Evolutionary conservation across 92 coral and sea anemone species (phyloP).

Genomic region (Pocillopora grandis): DNA sequence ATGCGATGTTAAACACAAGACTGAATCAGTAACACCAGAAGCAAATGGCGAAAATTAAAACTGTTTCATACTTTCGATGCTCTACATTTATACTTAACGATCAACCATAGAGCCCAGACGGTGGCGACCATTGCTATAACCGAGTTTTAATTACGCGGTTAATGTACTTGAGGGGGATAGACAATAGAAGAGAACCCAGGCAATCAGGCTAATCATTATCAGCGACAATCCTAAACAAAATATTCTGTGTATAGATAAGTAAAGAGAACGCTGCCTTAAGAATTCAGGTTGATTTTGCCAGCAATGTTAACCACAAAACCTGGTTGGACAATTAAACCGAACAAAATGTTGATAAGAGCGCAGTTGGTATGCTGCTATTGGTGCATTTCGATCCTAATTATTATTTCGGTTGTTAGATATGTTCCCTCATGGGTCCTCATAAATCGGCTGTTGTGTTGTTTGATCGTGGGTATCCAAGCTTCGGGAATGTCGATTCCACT

Average conservation of each 20-base stretch:
- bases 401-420: too few species aligned
- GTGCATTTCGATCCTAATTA: too few species aligned
- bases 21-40: constrained; percentile 25
- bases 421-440: too few species aligned
- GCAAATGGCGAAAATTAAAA: constrained; percentile 44
- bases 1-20: constrained; percentile 26
- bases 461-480: too few species aligned
- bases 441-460: too few species aligned
- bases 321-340: too few species aligned
- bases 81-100: constrained; percentile 28
- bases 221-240: constrained; percentile 44
- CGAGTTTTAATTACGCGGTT: constrained; percentile 18
- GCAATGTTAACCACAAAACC: too few species aligned
- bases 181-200: constrained; percentile 42
- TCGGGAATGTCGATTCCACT: too few species aligned
- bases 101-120: constrained; percentile 36
- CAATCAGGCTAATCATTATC: constrained; percentile 37
- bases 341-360: too few species aligned
- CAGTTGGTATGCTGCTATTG: too few species aligned
- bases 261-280: constrained; percentile 30
- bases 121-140: background rate
- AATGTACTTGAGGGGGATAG: constrained; percentile 42
- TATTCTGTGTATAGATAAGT: constrained; percentile 45
- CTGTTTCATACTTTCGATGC: constrained; percentile 41
- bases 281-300: background rate